Conservation (phyloP, 2,113 vertebrate species). For the Penelope pileata region DNA sequence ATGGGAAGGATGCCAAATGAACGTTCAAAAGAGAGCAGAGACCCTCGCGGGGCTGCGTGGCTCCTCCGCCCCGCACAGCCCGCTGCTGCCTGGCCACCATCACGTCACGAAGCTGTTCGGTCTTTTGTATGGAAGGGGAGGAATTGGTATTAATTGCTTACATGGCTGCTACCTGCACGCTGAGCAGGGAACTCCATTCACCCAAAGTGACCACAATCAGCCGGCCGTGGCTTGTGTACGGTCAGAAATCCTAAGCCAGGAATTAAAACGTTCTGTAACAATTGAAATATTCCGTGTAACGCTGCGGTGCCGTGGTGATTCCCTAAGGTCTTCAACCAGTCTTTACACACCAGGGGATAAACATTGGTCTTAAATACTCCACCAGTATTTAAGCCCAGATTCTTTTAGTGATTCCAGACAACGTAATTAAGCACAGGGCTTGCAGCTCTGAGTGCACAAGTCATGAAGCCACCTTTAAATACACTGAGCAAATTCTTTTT, state of each 20-base stretch:
- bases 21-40: not conserved
- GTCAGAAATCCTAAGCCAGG: not conserved
- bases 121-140: not conserved
- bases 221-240: not conserved
- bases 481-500: constrained; percentile 47
- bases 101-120: fast-evolving
- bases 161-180: not conserved
- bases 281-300: not conserved
- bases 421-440: constrained; percentile 22
- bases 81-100: not conserved
- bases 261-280: not conserved
- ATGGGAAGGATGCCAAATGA: not conserved
- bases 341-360: not conserved
- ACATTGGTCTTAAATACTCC: not conserved
- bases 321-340: not conserved
- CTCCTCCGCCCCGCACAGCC: too few species aligned
- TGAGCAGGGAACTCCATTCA: not conserved
- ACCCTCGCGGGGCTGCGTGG: not conserved
- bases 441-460: not conserved
- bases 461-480: constrained; percentile 41
- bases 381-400: not conserved
- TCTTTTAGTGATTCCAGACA: constrained; percentile 39
- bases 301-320: not conserved
- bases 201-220: not conserved
- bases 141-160: not conserved